Conservation (phyloP, 2,888 invertebrate genomes). For the Calephelis perditalis region DNA sequence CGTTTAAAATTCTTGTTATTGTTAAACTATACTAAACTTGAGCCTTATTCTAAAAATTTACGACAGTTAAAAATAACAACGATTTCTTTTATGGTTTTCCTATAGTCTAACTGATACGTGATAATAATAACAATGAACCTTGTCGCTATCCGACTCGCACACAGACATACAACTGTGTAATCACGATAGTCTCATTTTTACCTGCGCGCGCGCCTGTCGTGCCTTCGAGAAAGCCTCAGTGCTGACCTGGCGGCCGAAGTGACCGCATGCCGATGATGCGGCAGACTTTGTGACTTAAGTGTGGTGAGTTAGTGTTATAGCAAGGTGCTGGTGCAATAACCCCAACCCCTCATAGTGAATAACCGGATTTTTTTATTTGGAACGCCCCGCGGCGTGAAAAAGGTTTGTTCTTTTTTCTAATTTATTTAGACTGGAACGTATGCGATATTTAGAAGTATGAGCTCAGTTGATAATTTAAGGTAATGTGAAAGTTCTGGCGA, state of each 20-base stretch:
- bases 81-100: conserved; percentile 2
- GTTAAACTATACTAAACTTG: too few species aligned
- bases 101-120: conserved; percentile 14
- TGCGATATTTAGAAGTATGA: conserved; percentile 30
- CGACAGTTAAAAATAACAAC: neutral
- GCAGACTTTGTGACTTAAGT: conserved; percentile 64
- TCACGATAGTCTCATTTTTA: conserved; percentile 59
- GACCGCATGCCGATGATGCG: conserved; percentile 68
- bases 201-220: conserved; percentile 55
- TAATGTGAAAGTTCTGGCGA: conserved; percentile 75
- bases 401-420: conserved; percentile 50
- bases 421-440: conserved; percentile 42
- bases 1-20: too few species aligned
- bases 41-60: too few species aligned
- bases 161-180: conserved; percentile 42
- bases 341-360: conserved; percentile 72
- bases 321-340: conserved; percentile 72
- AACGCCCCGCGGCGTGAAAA: conserved; percentile 61
- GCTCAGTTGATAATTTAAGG: conserved; percentile 67
- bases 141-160: conserved; percentile 31
- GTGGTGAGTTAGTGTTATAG: conserved; percentile 68
- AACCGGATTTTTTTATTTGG: conserved; percentile 65
- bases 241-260: conserved; percentile 68
- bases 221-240: conserved; percentile 69
- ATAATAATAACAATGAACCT: conserved; percentile 30